Evolutionary conservation across 2,797 vertebrate species (phyloP), one percentile per base, ranked within the genome.

Genomic region (Crotalus adamanteus): DNA sequence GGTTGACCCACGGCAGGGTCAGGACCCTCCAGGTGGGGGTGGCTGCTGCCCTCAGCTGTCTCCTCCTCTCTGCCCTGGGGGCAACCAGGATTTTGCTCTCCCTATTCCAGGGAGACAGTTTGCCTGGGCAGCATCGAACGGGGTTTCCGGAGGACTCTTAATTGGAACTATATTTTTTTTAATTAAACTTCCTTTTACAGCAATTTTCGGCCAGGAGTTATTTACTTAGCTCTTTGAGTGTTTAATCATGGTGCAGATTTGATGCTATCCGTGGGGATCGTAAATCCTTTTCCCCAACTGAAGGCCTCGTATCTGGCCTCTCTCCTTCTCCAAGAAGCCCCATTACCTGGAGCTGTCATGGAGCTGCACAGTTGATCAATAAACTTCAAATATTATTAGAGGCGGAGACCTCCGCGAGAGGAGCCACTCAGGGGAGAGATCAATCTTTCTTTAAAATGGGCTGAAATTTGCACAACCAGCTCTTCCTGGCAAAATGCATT

Each of bases 311-410:
- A 96, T 97, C 98, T 95, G 96, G 97, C 97, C 97, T 98, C 97
- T 37, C 97, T 96, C 98, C 97, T 78, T 37, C 42, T 83, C 95
- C 95, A 97, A 73, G 97, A 98, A 98, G 97, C 97, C 96, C 98
- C 98, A 98, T 98, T 98, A 98, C 98, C 98, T 98, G 97, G 97
- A 97, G 98, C 98, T 98, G 98, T 98, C 98, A 98, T 97, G 98
- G 98, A 98, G 98, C 98, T 97, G 98, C 97, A 98, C 98, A 96
- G 98, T 98, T 98, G 98, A 99, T 99, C 98, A 98, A 99, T 98
- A 98, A 98, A 98, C 98, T 98, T 99, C 98, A 98, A 98, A 98
- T 98, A 98, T 98, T 98, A 98, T 98, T 98, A 98, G 98, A 97
- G 98, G 98, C 98, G 98, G 97, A 98, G 98, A 98, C 98, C 97